Evolutionary conservation across 1,140 invertebrate species (phyloP).

Genomic region (Oreohelix idahoensis): DNA sequence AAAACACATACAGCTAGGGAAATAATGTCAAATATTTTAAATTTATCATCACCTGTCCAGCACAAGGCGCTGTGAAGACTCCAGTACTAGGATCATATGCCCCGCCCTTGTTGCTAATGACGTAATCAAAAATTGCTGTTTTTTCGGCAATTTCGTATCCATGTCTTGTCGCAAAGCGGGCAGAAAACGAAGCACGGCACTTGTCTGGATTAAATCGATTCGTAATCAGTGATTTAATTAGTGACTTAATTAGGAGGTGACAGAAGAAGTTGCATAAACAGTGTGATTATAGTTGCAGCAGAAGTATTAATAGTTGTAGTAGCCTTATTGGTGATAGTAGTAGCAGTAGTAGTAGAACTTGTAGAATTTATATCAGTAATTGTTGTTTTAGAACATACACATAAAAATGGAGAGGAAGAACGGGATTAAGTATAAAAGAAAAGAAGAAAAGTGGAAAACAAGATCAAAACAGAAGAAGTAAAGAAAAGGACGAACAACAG

Average conservation of each 20-base stretch:
- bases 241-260: no score
- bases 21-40: no score
- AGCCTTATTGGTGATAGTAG: background rate
- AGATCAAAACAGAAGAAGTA: no score
- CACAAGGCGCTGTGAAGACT: slow-evolving; percentile 18
- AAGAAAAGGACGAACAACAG: no score
- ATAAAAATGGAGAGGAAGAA: no score
- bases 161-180: background rate
- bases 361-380: background rate
- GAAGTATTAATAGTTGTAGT: background rate
- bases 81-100: background rate
- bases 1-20: no score
- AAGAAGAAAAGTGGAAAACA: no score
- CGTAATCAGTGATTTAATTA: no score
- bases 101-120: slow-evolving; percentile 26
- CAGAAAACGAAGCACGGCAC: slow-evolving; percentile 7
- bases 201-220: background rate
- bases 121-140: background rate
- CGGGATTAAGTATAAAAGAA: no score
- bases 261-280: no score
- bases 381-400: no score
- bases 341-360: background rate
- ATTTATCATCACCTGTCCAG: slow-evolving; percentile 25
- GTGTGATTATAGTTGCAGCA: background rate
- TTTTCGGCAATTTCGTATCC: background rate